Percentiles rank a stretch among this genome's conserved stretches.
Evolutionary conservation across 2,888 invertebrate genomes (phyloP).

Genomic region (Ormia ochracea): DNA sequence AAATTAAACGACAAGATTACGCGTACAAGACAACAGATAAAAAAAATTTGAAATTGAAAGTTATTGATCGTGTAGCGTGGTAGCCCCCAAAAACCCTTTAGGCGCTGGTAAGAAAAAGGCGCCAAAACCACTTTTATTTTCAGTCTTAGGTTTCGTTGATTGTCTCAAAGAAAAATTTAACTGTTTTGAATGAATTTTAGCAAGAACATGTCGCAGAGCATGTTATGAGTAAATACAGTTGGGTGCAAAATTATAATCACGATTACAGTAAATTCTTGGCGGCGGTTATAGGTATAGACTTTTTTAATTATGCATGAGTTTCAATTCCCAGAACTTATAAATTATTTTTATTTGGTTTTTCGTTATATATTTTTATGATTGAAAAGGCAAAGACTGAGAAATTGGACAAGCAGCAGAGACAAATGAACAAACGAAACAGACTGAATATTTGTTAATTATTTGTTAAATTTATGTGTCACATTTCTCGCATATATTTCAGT

Average conservation of each 20-base stretch:
- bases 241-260: background rate
- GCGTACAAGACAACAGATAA: background rate
- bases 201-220: background rate
- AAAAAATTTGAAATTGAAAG: background rate
- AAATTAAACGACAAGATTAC: background rate
- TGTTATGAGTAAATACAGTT: background rate
- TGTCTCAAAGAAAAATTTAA: background rate
- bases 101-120: conserved; percentile 3
- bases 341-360: no score
- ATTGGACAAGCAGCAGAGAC: no score
- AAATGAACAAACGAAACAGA: no score
- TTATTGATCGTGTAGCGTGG: conserved; percentile 28
- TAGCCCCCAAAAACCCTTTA: conserved; percentile 32
- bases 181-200: background rate
- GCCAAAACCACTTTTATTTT: background rate
- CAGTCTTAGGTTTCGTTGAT: background rate
- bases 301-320: no score
- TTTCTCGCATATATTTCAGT: no score
- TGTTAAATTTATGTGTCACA: no score
- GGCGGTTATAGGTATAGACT: background rate
- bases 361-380: no score
- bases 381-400: no score
- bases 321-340: no score
- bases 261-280: background rate
- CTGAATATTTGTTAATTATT: no score